phyloP scores from a whole-genome alignment of 2,113 vertebrate species.

The Caranx ignobilis region DNA sequence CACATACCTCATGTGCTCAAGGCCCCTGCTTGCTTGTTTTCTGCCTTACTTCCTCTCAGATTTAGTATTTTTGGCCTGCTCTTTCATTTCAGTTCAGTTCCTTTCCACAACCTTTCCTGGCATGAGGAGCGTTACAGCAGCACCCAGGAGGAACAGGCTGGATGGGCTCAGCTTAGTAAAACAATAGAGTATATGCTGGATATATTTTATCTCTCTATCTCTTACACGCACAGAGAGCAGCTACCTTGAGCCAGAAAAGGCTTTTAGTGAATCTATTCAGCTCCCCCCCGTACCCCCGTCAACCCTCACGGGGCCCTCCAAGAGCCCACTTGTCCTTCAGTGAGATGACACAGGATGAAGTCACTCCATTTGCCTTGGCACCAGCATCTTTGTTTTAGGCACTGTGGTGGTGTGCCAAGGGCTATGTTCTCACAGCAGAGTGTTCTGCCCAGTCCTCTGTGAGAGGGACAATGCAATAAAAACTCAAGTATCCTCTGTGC shows the following conservation, averaged over 20 bases:
- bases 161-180: background rate
- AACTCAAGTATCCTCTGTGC: conserved; percentile 41
- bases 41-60: background rate
- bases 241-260: conserved; percentile 24
- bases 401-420: conserved; percentile 52
- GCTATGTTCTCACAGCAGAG: conserved; percentile 56
- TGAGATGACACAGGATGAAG: conserved; percentile 74
- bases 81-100: background rate
- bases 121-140: background rate
- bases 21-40: conserved; percentile 5
- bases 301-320: conserved; percentile 26
- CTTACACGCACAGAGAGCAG: background rate
- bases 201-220: background rate
- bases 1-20: background rate
- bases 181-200: background rate
- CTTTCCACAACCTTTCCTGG: background rate
- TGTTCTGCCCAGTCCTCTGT: conserved; percentile 32
- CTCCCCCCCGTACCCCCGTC: conserved; percentile 3
- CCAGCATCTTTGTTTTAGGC: conserved; percentile 49
- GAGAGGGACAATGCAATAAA: conserved; percentile 50
- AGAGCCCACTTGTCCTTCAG: conserved; percentile 60
- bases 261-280: conserved; percentile 13
- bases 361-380: conserved; percentile 71
- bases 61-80: background rate
- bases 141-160: background rate